Percentiles rank a stretch among this genome's conserved stretches.
phyloP scores from a whole-genome alignment of 2,797 vertebrate genomes.

The Arrhamphus sclerolepis region DNA sequence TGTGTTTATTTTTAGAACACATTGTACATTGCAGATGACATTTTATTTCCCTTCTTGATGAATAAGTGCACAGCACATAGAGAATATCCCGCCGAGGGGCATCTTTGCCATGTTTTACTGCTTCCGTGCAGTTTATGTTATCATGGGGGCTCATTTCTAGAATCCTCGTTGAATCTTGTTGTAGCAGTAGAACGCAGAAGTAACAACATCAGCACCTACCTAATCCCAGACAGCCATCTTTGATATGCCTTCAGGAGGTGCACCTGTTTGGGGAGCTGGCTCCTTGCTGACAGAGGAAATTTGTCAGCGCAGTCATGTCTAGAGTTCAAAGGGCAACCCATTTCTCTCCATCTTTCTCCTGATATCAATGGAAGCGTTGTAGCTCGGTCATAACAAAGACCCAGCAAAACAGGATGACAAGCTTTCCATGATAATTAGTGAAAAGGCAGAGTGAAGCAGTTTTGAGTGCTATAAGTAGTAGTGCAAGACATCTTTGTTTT shows the following conservation, averaged over 20 bases:
- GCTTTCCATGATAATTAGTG: conserved; percentile 51
- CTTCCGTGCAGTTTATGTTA: conserved; percentile 16
- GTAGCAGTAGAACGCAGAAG: conserved; percentile 46
- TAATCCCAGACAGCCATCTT: conserved; percentile 69
- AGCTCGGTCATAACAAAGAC: conserved; percentile 42
- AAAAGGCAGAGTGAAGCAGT: conserved; percentile 45
- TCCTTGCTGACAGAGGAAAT: conserved; percentile 62
- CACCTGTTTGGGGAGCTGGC: conserved; percentile 66
- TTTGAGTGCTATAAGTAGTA: conserved; percentile 26
- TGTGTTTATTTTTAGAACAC: no score
- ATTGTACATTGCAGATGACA: no score
- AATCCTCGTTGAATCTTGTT: conserved; percentile 42
- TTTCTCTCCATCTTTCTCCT: conserved; percentile 54
- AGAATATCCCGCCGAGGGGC: no score
- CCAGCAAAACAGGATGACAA: conserved; percentile 35
- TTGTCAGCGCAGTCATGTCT: conserved; percentile 53
- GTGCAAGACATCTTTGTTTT: conserved; percentile 4
- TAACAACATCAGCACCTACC: conserved; percentile 60
- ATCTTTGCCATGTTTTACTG: conserved; percentile 10
- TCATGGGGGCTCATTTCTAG: conserved; percentile 50
- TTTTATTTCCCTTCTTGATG: no score
- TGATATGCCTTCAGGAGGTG: conserved; percentile 62
- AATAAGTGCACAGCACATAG: no score
- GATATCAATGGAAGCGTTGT: conserved; percentile 49
- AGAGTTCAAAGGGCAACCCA: conserved; percentile 63